Percentiles rank a stretch among this genome's conserved stretches.
Evolutionary conservation across 2,888 invertebrate genomes (phyloP).

Genomic region (Melanargia galathea): DNA sequence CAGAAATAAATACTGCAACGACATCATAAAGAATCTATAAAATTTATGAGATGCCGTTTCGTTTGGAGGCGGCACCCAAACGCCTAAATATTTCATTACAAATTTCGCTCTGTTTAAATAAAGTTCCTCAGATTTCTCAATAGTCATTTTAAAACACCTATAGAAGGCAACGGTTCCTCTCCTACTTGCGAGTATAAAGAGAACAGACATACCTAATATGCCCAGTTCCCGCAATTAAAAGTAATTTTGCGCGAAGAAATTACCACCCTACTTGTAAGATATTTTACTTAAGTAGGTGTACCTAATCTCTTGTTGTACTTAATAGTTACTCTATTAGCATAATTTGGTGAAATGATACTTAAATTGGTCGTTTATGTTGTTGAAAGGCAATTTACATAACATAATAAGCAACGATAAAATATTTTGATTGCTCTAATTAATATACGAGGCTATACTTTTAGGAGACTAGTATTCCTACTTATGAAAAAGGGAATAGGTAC

Average conservation of each 20-base stretch:
- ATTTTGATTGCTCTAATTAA: constrained; percentile 13
- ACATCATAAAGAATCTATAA: constrained; percentile 59
- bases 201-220: not conserved
- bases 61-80: constrained; percentile 60
- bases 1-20: constrained; percentile 63
- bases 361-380: constrained; percentile 34
- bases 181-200: too few relatives aligned
- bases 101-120: constrained; percentile 66
- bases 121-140: constrained; percentile 52
- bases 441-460: not conserved
- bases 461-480: too few relatives aligned
- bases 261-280: too few relatives aligned
- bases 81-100: constrained; percentile 68
- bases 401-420: constrained; percentile 2
- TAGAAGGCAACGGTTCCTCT: too few relatives aligned
- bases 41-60: constrained; percentile 49
- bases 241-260: too few relatives aligned
- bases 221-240: not conserved
- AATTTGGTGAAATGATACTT: constrained; percentile 35
- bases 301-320: constrained; percentile 9
- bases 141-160: constrained; percentile 36
- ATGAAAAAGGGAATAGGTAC: too few relatives aligned
- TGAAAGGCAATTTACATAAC: constrained; percentile 28
- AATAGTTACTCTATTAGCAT: constrained; percentile 33
- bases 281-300: not conserved